Evolutionary conservation across 2,797 vertebrate genomes (phyloP).

Genomic region (Cyclopterus lumpus): DNA sequence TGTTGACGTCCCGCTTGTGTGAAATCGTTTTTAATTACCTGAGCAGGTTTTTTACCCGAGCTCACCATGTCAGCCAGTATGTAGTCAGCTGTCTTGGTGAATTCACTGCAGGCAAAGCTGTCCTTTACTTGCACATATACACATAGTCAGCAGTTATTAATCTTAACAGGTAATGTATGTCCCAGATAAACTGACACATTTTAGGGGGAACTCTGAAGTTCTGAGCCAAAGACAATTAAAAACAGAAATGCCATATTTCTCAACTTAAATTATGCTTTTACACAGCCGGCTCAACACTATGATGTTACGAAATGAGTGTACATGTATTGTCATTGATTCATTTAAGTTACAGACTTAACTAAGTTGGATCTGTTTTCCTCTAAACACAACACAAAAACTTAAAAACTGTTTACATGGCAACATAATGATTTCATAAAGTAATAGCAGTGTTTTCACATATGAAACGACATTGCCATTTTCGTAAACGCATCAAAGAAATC

Average conservation of each 20-base stretch:
- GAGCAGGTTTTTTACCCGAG: not conserved
- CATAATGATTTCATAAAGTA: not conserved
- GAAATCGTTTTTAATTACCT: not conserved
- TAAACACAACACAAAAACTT: not conserved
- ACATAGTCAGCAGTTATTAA: not conserved
- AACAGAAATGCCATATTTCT: not conserved
- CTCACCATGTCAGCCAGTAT: not conserved
- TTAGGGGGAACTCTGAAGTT: not conserved
- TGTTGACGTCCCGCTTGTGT: not conserved
- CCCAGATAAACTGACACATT: not conserved
- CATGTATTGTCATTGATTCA: not conserved
- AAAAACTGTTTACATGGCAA: not conserved
- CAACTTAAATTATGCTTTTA: not conserved
- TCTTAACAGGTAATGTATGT: not conserved
- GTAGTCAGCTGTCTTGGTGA: conserved; percentile 6
- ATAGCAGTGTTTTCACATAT: not conserved
- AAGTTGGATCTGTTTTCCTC: not conserved
- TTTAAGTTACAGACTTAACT: not conserved
- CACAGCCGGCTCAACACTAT: not conserved
- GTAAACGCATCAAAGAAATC: not conserved
- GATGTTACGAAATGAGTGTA: not conserved
- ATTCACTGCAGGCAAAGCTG: not conserved
- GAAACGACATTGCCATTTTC: not conserved
- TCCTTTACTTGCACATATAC: conserved; percentile 25
- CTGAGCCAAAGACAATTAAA: not conserved